Evolutionary conservation across 2,888 invertebrate genomes (phyloP), one percentile per base, ranked within the genome.

Genomic region (Cheilosia variabilis): DNA sequence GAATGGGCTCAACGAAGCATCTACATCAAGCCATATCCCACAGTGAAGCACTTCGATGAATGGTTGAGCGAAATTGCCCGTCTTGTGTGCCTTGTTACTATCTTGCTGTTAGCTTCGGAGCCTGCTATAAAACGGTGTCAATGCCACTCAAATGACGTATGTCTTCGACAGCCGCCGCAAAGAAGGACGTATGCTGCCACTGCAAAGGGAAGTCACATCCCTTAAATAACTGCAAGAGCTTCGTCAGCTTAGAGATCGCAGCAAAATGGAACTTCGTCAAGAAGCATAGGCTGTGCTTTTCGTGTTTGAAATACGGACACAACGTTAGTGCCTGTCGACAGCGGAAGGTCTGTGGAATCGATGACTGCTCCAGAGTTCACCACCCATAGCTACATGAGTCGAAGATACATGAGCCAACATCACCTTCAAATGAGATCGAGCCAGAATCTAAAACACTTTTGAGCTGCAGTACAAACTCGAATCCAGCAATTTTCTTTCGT

Each of bases 241-340:
- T 19, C 43, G 17, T 15, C 13, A 43, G 31, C 7, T 24, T 60
- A 17, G 50, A 72, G 5, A 15, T 52, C 10, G n/a, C 52, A 31
- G 53, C 31, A 2, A 45, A 24, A 13, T 62, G 73, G 62, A 34
- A 6, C 6, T 73, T 63, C 53, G 31, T 55, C 4, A 73, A 73
- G 45, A 43, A 34, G 7, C 63, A 73, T n/a, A 52, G 7, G 53
- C 13, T 72, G 31, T 72, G 52, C 22, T 72, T 72, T 22, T 47
- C 22, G 15, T 73, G 73, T 45, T 31, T 73, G 19, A 73, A 63
- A 24, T 63, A 22, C 15, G 62, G 43, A 9, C 63, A 73, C 53
- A 24, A 37, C 5, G 31, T 19, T 10, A 31, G 24, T 19, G 17
- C 37, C 6, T 60, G 58, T 57, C 31, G 41, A 13, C n/a, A 19